These are phyloP conservation scores for Mormyrus iriodes DNA, from an alignment of 2,113 vertebrate genomes.

Conservation along the genomic window DNA sequence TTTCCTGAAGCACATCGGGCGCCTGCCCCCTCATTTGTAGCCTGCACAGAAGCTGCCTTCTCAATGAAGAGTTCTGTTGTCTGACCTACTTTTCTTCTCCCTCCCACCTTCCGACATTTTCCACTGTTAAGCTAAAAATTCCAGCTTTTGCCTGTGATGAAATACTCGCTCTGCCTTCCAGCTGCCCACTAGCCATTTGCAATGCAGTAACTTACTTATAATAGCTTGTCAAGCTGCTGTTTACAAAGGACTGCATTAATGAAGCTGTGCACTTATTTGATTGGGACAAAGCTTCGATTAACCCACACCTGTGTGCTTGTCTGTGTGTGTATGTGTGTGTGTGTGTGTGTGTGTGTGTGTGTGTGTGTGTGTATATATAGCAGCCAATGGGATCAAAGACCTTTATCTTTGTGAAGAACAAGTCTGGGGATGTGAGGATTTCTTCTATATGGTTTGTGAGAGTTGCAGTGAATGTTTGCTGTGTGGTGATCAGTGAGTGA, in stretches of 20 bases:
- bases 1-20: not conserved
- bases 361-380: not conserved
- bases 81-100: conserved; percentile 9
- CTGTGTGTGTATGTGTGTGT: not conserved
- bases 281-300: not conserved
- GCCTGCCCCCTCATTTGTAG: not conserved
- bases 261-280: not conserved
- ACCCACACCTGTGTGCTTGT: not conserved
- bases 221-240: not conserved
- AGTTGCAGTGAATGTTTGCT: not conserved
- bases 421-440: not conserved
- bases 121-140: conserved; percentile 1
- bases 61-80: not conserved
- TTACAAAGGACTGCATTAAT: not conserved
- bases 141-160: not conserved
- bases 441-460: not conserved
- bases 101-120: not conserved
- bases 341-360: too few relatives aligned
- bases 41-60: not conserved
- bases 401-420: not conserved
- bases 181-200: not conserved
- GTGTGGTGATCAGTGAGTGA: not conserved
- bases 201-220: not conserved
- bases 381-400: not conserved
- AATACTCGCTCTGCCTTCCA: not conserved